Percentiles rank a stretch among this genome's conserved stretches.
Evolutionary conservation across 2,888 invertebrate genomes (phyloP).

Genomic region (Agrochola circellaris): DNA sequence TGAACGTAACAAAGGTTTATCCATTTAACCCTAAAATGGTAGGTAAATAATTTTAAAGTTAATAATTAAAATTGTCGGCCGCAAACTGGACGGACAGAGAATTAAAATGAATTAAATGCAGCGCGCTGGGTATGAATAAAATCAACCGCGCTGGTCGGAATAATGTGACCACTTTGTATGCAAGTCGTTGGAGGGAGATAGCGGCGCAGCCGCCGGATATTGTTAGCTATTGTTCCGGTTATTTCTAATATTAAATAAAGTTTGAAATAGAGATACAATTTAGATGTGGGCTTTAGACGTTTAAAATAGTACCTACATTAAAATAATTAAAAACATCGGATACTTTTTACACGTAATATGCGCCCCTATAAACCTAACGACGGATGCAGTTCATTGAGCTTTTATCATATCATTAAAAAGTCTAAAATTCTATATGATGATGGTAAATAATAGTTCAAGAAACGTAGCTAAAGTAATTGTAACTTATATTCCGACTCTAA

Average conservation of each 20-base stretch:
- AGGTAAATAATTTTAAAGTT: constrained; percentile 64
- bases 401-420: neutral
- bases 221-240: constrained; percentile 58
- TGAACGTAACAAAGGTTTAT: constrained; percentile 36
- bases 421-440: neutral
- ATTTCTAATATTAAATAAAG: constrained; percentile 50
- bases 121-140: constrained; percentile 64
- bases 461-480: constrained; percentile 3
- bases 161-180: constrained; percentile 71
- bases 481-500: constrained; percentile 11
- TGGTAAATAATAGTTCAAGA: neutral
- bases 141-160: constrained; percentile 56
- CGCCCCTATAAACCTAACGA: neutral
- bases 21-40: constrained; percentile 55
- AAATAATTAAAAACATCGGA: neutral
- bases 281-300: no score
- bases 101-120: constrained; percentile 73
- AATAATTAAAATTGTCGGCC: constrained; percentile 71
- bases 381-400: neutral
- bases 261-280: neutral
- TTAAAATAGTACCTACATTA: neutral
- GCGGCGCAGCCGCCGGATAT: constrained; percentile 39
- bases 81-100: constrained; percentile 59
- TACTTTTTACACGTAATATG: neutral
- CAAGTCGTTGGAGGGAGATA: constrained; percentile 59